These are phyloP conservation scores for Dusona sp. DNA, from an alignment of 2,888 invertebrate genomes.

Conservation along the genomic window DNA sequence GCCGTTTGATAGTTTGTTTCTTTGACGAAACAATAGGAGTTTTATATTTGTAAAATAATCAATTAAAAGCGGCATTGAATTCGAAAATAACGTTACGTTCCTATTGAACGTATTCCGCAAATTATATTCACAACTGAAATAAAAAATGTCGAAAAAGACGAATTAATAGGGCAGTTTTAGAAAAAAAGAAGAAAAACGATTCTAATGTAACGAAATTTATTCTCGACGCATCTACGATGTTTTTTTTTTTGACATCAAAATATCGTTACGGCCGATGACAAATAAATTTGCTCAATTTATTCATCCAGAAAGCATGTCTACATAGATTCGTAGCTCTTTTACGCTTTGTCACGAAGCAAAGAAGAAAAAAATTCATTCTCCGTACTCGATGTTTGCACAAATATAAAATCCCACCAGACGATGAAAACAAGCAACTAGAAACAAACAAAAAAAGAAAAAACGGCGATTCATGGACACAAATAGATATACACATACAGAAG, in stretches of 20 bases:
- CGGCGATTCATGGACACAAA: conserved; percentile 27
- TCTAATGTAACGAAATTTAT: neutral
- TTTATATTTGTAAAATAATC: too few relatives aligned
- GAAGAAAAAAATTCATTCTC: neutral
- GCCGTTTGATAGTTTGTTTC: neutral
- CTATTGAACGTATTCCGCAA: too few relatives aligned
- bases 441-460: conserved; percentile 14
- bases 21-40: too few relatives aligned
- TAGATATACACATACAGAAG: conserved; percentile 3
- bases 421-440: conserved; percentile 36
- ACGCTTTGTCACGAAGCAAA: conserved; percentile 12
- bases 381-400: conserved; percentile 20
- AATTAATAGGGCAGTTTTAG: too few relatives aligned
- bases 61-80: neutral
- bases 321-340: neutral
- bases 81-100: neutral
- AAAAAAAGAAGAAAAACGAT: neutral
- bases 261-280: neutral
- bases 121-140: too few relatives aligned
- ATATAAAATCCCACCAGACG: conserved; percentile 42
- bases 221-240: neutral
- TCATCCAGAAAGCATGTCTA: neutral
- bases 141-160: too few relatives aligned
- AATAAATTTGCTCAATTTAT: neutral
- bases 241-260: neutral